Evolutionary conservation across 2,888 invertebrate species (phyloP).

Genomic region (Noctua pronuba): DNA sequence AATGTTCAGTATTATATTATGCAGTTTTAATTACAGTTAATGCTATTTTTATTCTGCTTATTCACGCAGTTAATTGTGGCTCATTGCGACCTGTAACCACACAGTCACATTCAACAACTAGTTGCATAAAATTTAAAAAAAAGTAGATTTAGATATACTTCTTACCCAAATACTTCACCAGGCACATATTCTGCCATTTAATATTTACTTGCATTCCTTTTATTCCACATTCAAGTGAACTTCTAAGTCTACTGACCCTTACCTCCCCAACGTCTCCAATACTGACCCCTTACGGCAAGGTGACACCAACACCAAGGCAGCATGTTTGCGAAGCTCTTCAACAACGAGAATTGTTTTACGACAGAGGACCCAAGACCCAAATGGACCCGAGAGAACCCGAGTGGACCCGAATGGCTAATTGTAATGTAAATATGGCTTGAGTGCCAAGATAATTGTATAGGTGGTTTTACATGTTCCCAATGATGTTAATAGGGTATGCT

Average conservation of each 20-base stretch:
- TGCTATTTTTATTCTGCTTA: no score
- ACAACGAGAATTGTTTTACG: conserved; percentile 61
- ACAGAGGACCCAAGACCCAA: conserved; percentile 40
- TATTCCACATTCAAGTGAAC: neutral
- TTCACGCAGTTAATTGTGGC: no score
- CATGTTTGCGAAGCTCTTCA: conserved; percentile 70
- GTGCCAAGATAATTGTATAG: conserved; percentile 35
- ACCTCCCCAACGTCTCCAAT: neutral
- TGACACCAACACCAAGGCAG: conserved; percentile 57
- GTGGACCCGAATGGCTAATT: conserved; percentile 48
- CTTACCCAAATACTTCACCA: no score
- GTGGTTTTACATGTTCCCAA: conserved; percentile 39
- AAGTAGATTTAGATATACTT: no score
- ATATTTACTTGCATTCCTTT: no score
- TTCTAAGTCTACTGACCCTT: conserved; percentile 20
- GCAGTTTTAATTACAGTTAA: no score
- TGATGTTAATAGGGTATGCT: conserved; percentile 31
- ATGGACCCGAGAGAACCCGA: conserved; percentile 27
- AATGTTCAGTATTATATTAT: no score
- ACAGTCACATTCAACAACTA: no score
- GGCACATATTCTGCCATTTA: no score
- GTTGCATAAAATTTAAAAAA: no score
- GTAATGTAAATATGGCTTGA: conserved; percentile 59
- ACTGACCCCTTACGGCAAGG: conserved; percentile 53
- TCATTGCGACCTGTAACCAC: no score